Evolutionary conservation across 2,797 vertebrate species (phyloP), one percentile per base, ranked within the genome.

Genomic region (Apogon talboti): DNA sequence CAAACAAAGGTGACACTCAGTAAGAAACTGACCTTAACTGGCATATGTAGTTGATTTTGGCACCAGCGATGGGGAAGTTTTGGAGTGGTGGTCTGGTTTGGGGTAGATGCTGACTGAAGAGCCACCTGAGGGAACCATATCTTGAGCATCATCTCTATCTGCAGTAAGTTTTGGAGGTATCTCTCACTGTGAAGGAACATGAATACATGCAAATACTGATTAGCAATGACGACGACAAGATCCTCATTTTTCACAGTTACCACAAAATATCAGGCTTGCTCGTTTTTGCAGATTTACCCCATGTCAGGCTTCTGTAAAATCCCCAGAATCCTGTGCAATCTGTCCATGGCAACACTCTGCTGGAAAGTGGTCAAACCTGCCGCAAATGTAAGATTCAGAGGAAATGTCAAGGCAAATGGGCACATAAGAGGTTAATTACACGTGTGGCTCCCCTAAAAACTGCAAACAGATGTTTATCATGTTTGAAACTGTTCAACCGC

Each of bases 131-230:
- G 96, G 71, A 97, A 96, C 96, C 96, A 98, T 6, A 89, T 71
- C 80, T 94, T 95, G n/a, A 97, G 87, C 95, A 98, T 95, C 60
- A 92, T 90, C 82, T 98, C 96, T 1, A 98, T 94, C 88, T 97
- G 95, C 30, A 96, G 86, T 62, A 98, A 76, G 3, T 93, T 96
- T 19, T 90, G 91, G 51, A 97, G 89, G 51, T 96, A 96, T 24
- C 92, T 95, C 21, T 95, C 95, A 2, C 96, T 98, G 88, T 1
- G 45, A 33, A n/a, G 11, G 42, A 54, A 57, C 2, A 56, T 35
- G 2, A 3, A 63, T 64, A 43, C 49, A 48, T 47, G 9, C 44
- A 1, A 52, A 15, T 33, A 2, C 4, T 30, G 6, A 1, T 6
- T 38, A 24, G 46, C 4, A 10, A 24, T 41, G 40, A 28, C 2